phyloP scores from a whole-genome alignment of 2,113 vertebrate species.

The Mirounga angustirostris region DNA sequence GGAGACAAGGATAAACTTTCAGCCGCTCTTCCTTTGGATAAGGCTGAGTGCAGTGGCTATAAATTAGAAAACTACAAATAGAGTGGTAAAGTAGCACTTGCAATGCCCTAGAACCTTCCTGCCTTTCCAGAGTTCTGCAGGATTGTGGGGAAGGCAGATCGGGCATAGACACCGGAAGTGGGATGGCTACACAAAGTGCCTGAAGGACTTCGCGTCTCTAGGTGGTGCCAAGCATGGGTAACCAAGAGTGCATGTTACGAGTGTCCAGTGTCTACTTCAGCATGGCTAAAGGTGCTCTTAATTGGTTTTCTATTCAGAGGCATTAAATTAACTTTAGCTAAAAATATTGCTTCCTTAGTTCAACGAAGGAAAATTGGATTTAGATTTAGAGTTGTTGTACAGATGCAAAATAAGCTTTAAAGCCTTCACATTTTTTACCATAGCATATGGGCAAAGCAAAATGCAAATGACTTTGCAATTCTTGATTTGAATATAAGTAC shows the following conservation, averaged over 20 bases:
- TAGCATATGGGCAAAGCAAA: neutral
- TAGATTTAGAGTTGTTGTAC: slow-evolving; percentile 54
- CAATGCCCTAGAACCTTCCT: neutral
- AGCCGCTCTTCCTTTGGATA: neutral
- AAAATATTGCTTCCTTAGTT: slow-evolving; percentile 66
- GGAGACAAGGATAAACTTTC: neutral
- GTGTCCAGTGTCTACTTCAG: slow-evolving; percentile 12
- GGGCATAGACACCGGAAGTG: neutral
- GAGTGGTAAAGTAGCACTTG: neutral
- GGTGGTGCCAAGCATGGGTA: neutral
- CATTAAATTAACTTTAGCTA: slow-evolving; percentile 72
- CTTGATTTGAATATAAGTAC: slow-evolving; percentile 2
- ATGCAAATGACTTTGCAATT: slow-evolving; percentile 12
- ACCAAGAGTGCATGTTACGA: neutral
- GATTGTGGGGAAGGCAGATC: neutral
- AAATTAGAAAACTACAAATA: slow-evolving; percentile 24
- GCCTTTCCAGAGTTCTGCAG: neutral
- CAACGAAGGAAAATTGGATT: slow-evolving; percentile 62
- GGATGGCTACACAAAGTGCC: neutral
- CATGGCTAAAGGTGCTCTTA: slow-evolving; percentile 40
- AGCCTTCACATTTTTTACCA: neutral
- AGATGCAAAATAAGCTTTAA: slow-evolving; percentile 52
- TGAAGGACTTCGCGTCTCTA: neutral
- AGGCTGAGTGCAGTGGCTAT: neutral
- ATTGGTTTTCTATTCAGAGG: slow-evolving; percentile 63